Percentiles rank a stretch among this genome's conserved stretches.
phyloP scores from a whole-genome alignment of 2,113 vertebrate genomes.

The Oreochromis spilurus region DNA sequence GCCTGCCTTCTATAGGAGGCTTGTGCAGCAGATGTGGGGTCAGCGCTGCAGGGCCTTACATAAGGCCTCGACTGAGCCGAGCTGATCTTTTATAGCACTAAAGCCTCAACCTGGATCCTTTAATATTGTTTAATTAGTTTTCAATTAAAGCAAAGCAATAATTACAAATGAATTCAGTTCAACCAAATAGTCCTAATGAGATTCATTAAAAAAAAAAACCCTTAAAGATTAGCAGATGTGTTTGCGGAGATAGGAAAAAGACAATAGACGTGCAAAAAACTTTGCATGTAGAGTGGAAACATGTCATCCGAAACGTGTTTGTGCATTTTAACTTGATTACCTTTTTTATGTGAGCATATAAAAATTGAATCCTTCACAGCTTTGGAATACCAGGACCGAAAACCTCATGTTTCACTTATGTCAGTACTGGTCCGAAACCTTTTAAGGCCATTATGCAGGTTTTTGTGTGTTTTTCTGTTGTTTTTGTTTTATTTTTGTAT shows the following conservation, averaged over 20 bases:
- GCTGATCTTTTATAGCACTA: conserved; percentile 11
- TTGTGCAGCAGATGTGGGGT: conserved; percentile 54
- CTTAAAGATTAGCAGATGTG: not conserved
- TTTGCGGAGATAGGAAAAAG: not conserved
- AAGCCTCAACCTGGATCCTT: conserved; percentile 9
- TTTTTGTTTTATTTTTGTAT: not conserved
- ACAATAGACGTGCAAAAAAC: not conserved
- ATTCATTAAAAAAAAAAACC: not conserved
- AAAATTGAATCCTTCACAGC: not conserved
- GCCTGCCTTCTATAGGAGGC: not conserved
- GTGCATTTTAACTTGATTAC: not conserved
- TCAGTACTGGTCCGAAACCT: not conserved
- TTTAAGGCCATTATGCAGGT: not conserved
- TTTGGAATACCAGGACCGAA: not conserved
- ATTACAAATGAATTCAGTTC: not conserved
- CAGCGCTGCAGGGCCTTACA: conserved; percentile 37
- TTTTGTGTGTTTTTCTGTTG: not conserved
- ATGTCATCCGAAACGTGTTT: not conserved
- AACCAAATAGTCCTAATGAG: not conserved
- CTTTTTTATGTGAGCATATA: not conserved
- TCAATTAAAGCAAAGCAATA: conserved; percentile 2
- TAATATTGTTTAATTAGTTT: conserved; percentile 22
- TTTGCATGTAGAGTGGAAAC: not conserved
- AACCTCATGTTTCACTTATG: not conserved
- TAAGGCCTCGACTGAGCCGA: conserved; percentile 19